phyloP scores from a whole-genome alignment of 2,797 vertebrate genomes.

The Sebastes miniatus region DNA sequence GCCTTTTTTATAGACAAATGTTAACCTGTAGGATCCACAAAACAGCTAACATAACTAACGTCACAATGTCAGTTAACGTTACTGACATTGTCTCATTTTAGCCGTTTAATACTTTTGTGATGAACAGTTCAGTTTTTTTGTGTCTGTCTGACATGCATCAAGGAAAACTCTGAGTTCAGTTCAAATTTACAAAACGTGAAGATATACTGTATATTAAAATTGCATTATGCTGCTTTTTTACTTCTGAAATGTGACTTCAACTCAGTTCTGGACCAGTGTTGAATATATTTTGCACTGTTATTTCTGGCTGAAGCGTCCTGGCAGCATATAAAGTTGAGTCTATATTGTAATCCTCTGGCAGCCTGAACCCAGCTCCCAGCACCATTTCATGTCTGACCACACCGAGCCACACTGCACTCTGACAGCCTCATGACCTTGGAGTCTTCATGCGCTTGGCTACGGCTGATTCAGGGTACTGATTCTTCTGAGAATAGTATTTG shows the following conservation, averaged over 20 bases:
- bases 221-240: neutral
- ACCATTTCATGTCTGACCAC: conserved; percentile 31
- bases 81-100: too few relatives aligned
- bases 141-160: too few relatives aligned
- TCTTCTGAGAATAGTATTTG: conserved; percentile 21
- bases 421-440: conserved; percentile 32
- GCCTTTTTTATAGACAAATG: too few relatives aligned
- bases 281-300: conserved; percentile 18
- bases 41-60: too few relatives aligned
- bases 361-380: conserved; percentile 7
- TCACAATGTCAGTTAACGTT: too few relatives aligned
- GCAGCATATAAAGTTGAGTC: conserved; percentile 11
- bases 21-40: too few relatives aligned
- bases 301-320: conserved; percentile 13
- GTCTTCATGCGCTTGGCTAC: conserved; percentile 7
- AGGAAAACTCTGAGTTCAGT: too few relatives aligned
- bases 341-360: conserved; percentile 33
- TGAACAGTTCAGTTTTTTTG: too few relatives aligned
- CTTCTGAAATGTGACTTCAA: neutral
- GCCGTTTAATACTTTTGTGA: too few relatives aligned
- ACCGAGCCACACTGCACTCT: neutral
- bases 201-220: too few relatives aligned
- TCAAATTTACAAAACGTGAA: too few relatives aligned
- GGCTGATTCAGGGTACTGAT: conserved; percentile 11
- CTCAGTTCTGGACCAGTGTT: neutral